Evolutionary conservation across 2,888 invertebrate genomes (phyloP).

Genomic region (Chrysotoxum bicinctum): DNA sequence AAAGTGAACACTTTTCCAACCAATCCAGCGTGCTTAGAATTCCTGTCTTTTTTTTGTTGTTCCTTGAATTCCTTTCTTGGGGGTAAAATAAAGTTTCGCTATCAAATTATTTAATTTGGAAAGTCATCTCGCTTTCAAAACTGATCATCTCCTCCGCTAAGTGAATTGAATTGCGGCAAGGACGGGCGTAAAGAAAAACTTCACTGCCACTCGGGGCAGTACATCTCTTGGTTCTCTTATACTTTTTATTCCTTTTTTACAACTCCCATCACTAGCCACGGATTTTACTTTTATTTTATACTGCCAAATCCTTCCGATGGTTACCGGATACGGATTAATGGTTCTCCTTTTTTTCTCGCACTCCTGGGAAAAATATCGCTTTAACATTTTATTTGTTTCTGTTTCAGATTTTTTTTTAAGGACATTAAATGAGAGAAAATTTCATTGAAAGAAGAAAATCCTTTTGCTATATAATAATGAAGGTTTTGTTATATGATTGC

Average conservation of each 20-base stretch:
- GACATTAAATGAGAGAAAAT: background rate
- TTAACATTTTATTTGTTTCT: background rate
- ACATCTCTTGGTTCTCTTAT: background rate
- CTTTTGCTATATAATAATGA: constrained; percentile 3
- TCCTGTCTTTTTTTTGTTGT: background rate
- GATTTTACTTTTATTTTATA: background rate
- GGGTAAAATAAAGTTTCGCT: background rate
- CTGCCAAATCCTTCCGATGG: background rate
- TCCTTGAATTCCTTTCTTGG: background rate
- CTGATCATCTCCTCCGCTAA: constrained; percentile 8
- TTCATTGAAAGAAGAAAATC: background rate
- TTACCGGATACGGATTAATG: background rate
- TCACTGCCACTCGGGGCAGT: constrained; percentile 5
- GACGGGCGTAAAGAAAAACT: background rate
- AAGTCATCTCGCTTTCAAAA: constrained; percentile 52
- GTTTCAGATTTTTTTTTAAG: background rate
- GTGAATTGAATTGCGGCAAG: constrained; percentile 11
- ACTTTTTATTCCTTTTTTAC: background rate
- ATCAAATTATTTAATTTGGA: constrained; percentile 60
- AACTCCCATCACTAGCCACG: background rate
- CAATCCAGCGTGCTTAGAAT: constrained; percentile 3
- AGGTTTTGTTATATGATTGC: background rate
- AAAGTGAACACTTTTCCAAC: constrained; percentile 37
- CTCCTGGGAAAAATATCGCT: constrained; percentile 1
- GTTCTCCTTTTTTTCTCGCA: background rate